Conservation (phyloP, 2,113 vertebrate species). For the Anoplopoma fimbria region DNA sequence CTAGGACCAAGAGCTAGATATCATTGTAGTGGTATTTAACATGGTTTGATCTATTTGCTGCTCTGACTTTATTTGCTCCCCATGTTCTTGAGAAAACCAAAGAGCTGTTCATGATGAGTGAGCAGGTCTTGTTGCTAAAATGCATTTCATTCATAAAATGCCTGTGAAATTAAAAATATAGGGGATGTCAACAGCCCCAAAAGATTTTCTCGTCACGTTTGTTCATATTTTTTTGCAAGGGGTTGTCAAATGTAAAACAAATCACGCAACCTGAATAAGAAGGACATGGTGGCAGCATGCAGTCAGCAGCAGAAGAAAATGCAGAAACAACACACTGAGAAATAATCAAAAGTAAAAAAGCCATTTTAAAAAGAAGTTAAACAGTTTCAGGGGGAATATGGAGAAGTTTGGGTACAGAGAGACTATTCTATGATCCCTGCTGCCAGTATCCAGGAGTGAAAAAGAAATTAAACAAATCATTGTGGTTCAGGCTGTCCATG, state of each 20-base stretch:
- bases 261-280: slow-evolving; percentile 8
- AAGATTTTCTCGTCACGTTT: neutral
- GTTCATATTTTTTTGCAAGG: neutral
- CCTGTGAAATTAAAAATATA: neutral
- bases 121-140: neutral
- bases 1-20: too few species aligned
- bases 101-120: neutral
- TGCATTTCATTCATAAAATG: neutral
- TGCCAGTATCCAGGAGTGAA: neutral
- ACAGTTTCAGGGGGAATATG: neutral
- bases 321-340: neutral
- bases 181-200: neutral
- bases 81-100: neutral
- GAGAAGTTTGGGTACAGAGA: neutral
- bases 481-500: neutral
- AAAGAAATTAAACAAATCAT: neutral
- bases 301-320: neutral
- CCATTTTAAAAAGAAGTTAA: neutral
- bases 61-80: neutral
- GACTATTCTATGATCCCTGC: neutral
- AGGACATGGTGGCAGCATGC: neutral
- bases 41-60: neutral
- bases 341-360: too few species aligned
- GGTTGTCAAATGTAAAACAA: neutral
- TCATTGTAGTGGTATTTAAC: neutral